A percentile compares a stretch with the other conserved stretches of the same genome.
Evolutionary conservation across 2,113 vertebrate species (phyloP).

Genomic region (Perca fluviatilis): DNA sequence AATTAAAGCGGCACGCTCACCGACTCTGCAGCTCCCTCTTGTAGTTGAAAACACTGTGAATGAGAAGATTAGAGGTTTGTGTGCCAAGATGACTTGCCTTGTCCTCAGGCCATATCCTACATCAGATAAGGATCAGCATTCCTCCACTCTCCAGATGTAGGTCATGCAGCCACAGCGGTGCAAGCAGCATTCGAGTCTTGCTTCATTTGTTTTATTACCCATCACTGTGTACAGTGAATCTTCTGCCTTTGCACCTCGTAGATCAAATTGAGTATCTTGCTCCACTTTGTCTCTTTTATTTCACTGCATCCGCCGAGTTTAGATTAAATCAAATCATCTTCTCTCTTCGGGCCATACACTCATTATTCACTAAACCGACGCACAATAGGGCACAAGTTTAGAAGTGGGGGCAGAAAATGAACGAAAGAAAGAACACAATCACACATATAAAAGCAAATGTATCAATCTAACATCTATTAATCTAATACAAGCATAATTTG

Average conservation of each 20-base stretch:
- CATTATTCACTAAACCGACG: conserved; percentile 21
- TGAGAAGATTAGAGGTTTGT: conserved; percentile 58
- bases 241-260: conserved; percentile 43
- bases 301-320: background rate
- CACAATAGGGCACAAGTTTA: conserved; percentile 1
- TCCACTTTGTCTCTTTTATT: conserved; percentile 42
- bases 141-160: conserved; percentile 73
- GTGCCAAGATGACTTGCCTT: conserved; percentile 65
- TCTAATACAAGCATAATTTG: too few species aligned
- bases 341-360: background rate
- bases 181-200: conserved; percentile 49
- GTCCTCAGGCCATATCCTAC: conserved; percentile 68
- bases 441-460: background rate
- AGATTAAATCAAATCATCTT: conserved; percentile 48
- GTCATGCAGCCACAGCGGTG: conserved; percentile 67
- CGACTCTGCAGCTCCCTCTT: conserved; percentile 32
- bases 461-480: background rate
- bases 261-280: conserved; percentile 45
- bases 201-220: conserved; percentile 68
- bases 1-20: conserved; percentile 64
- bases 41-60: conserved; percentile 42
- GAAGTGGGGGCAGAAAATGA: background rate
- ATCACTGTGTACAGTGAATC: conserved; percentile 48
- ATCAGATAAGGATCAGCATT: conserved; percentile 76
- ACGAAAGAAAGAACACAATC: background rate